A percentile compares a stretch with the other conserved stretches of the same genome.
phyloP scores from a whole-genome alignment of 2,797 vertebrate species.

The Prunella strophiata region DNA sequence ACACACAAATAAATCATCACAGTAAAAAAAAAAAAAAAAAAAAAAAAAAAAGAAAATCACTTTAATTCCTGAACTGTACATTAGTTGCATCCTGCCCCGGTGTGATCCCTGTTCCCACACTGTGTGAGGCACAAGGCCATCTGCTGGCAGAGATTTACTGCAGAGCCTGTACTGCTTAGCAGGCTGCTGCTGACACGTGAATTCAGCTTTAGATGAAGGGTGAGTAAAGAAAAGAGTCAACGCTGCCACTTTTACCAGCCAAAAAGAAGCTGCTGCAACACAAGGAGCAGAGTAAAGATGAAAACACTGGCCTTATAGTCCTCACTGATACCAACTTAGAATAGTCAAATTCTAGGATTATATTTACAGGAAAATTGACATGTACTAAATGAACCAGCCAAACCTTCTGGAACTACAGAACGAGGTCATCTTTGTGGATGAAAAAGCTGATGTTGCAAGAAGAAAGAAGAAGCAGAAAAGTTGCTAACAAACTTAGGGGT shows the following conservation, averaged over 20 bases:
- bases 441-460: neutral
- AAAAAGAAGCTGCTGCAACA: neutral
- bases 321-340: neutral
- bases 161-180: neutral
- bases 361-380: neutral
- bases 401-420: neutral
- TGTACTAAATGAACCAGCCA: neutral
- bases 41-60: neutral
- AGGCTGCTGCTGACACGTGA: neutral
- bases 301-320: neutral
- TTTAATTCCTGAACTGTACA: neutral
- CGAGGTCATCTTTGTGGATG: neutral
- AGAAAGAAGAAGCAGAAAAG: neutral
- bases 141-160: neutral
- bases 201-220: neutral
- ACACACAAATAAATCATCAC: neutral
- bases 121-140: neutral
- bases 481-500: neutral
- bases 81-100: neutral
- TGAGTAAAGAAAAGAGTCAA: neutral
- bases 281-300: neutral
- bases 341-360: neutral
- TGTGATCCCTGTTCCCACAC: neutral
- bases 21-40: neutral
- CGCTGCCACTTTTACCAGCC: neutral